Evolutionary conservation across 1,140 invertebrate species (phyloP), one percentile per base, ranked within the genome.

Genomic region (Bombus impatiens): DNA sequence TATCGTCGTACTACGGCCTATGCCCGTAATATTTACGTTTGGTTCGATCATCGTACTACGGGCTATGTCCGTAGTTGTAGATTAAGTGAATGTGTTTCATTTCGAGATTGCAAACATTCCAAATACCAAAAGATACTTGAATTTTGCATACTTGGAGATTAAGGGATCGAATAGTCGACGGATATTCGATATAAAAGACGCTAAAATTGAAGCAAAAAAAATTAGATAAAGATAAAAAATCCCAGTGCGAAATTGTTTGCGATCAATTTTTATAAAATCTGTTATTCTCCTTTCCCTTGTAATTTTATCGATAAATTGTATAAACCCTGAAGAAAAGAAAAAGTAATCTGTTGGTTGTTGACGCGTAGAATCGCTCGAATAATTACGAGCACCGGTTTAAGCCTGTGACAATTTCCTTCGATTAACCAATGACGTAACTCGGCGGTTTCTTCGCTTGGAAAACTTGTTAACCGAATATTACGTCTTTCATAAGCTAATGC

Each of bases 351-450:
- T 40, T n/a, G 6, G 70, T 72, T 72, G 70, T 72, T 18, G 70
- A 42, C 70, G 40, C 40, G 70, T 72, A n/a, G 37, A 72, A 72
- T 35, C 70, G 40, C 10, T 42, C 70, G 10, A 72, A n/a, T 72
- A 72, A 72, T 72, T 72, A 42, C 40, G 37, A n/a, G 12, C 40
- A 28, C 3, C 70, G 70, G 13, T 32, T 72, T 13, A 22, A 42
- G 70, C 40, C 40, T 15, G 37, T 15, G 70, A 42, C 70, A 72
- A 72, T 72, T 40, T 72, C 70, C 70, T 42, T n/a, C 40, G 70
- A 72, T 72, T 42, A 72, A 42, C 40, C 70, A 40, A n/a, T 72
- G 70, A 72, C 70, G 70, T 12, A 72, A 72, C 25, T 28, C 12
- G 12, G 1, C 25, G 25, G 70, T 72, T 72, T 72, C 70, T 72